Evolutionary conservation across 2,888 invertebrate genomes (phyloP).

Genomic region (Coelinius sp.): DNA sequence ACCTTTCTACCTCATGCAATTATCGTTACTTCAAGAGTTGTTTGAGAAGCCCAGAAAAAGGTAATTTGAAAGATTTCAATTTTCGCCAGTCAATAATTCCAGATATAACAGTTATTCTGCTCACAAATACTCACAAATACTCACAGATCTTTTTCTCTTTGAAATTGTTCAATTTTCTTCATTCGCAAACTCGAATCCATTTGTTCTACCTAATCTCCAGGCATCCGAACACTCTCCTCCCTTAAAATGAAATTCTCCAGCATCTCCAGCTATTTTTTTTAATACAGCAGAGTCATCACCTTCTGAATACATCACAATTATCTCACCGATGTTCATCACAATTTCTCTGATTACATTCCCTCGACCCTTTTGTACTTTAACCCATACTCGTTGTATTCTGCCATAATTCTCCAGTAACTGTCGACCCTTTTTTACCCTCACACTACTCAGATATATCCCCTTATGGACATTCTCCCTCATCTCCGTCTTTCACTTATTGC

Average conservation of each 20-base stretch:
- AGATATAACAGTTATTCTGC: too few species aligned
- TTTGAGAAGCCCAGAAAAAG: not conserved
- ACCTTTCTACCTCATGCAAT: constrained; percentile 43
- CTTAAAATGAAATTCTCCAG: not conserved
- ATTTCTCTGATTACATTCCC: constrained; percentile 34
- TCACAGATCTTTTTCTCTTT: not conserved
- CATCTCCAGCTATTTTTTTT: not conserved
- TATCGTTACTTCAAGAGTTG: constrained; percentile 45
- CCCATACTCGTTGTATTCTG: constrained; percentile 14
- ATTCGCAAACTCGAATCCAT: too few species aligned
- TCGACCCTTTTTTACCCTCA: constrained; percentile 23
- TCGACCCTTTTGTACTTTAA: not conserved
- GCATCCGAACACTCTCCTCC: not conserved
- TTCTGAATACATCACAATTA: constrained; percentile 2
- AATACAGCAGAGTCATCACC: not conserved
- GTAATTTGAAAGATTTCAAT: not conserved
- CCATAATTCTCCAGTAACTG: constrained; percentile 28
- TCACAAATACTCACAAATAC: not conserved
- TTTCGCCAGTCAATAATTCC: too few species aligned
- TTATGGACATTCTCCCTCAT: not conserved
- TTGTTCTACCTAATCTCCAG: not conserved
- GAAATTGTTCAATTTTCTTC: not conserved
- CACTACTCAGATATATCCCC: constrained; percentile 9
- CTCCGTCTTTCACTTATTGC: constrained; percentile 8
- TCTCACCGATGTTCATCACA: constrained; percentile 18